These are phyloP conservation scores for Achroia grisella DNA, from an alignment of 1,140 invertebrate genomes.

Conservation along the genomic window DNA sequence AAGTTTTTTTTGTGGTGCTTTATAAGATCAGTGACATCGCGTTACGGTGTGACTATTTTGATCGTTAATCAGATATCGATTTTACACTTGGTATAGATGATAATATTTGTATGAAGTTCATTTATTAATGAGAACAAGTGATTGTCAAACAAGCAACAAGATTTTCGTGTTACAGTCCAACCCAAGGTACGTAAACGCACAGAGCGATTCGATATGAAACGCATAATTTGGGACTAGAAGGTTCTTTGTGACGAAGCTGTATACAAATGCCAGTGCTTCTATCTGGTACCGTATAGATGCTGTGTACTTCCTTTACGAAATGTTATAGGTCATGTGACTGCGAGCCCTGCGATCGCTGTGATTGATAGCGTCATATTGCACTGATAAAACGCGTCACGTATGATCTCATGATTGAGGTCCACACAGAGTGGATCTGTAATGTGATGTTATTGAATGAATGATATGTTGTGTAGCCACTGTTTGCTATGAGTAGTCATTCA, in stretches of 20 bases:
- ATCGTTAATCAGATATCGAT: conserved; percentile 57
- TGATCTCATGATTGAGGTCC: too few species aligned
- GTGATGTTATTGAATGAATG: too few species aligned
- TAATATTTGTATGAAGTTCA: conserved; percentile 61
- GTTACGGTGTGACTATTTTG: conserved; percentile 30
- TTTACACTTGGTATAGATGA: conserved; percentile 51
- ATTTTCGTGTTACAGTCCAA: conserved; percentile 56
- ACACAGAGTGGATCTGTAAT: too few species aligned
- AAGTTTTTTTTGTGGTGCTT: conserved; percentile 27
- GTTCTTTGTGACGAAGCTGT: conserved; percentile 4
- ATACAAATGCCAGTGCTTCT: neutral
- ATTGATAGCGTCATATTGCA: too few species aligned
- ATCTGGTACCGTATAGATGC: neutral
- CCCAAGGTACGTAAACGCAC: conserved; percentile 52
- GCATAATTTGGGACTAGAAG: too few species aligned
- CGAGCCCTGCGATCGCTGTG: too few species aligned
- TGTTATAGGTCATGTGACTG: too few species aligned
- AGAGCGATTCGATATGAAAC: conserved; percentile 1
- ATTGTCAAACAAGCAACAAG: conserved; percentile 37
- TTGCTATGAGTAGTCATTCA: too few species aligned
- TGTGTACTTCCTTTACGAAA: conserved; percentile 8
- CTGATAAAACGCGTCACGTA: too few species aligned
- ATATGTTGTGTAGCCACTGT: too few species aligned
- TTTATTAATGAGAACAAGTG: conserved; percentile 51
- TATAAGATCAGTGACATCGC: conserved; percentile 38